These are phyloP conservation scores for Diloba caeruleocephala DNA, from an alignment of 2,888 invertebrate genomes.

Conservation along the genomic window DNA sequence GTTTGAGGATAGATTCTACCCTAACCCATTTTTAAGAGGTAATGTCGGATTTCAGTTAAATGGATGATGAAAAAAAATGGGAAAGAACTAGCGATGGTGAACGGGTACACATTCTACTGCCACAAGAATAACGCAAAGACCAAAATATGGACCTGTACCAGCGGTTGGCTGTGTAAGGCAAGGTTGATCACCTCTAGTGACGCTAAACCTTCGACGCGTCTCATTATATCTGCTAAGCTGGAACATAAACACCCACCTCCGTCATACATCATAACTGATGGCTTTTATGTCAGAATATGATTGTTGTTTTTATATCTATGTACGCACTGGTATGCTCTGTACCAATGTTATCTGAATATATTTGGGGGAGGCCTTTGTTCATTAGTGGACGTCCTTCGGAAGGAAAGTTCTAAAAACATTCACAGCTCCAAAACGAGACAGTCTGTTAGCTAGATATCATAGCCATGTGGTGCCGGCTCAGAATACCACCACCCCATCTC, in stretches of 20 bases:
- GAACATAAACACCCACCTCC: constrained; percentile 79
- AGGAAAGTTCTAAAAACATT: no score
- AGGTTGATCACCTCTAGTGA: constrained; percentile 48
- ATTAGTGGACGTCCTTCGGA: no score
- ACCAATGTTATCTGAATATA: no score
- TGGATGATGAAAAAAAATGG: constrained; percentile 53
- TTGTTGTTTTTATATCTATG: neutral
- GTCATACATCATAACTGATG: constrained; percentile 48
- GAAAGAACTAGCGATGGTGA: constrained; percentile 54
- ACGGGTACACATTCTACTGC: constrained; percentile 62
- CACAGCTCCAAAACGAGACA: no score
- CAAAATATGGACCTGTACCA: constrained; percentile 62
- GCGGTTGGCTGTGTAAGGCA: constrained; percentile 58
- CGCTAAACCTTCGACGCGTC: constrained; percentile 17
- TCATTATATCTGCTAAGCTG: constrained; percentile 63
- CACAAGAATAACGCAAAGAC: constrained; percentile 47
- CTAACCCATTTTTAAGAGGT: neutral
- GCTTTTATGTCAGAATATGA: constrained; percentile 55
- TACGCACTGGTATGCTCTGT: no score
- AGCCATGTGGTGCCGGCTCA: no score
- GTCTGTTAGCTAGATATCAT: no score
- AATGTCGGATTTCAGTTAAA: constrained; percentile 33
- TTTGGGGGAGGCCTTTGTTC: no score
- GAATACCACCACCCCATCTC: no score
- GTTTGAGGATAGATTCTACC: no score